Evolutionary conservation across 2,888 invertebrate species (phyloP).

Genomic region (Latrodectus hesperus): DNA sequence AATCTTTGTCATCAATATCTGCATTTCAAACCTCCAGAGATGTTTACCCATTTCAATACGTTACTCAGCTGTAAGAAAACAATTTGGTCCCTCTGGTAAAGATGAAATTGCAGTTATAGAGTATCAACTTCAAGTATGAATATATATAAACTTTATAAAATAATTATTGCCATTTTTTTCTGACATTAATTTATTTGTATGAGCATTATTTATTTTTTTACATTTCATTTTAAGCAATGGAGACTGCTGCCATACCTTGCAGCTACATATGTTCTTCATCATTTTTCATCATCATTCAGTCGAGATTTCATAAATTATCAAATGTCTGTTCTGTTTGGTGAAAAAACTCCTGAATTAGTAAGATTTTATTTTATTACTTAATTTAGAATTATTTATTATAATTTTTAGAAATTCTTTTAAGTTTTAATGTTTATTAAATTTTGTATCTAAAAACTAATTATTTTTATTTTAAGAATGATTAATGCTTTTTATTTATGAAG

Average conservation of each 20-base stretch:
- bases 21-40: slow-evolving; percentile 80
- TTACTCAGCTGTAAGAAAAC: slow-evolving; percentile 89
- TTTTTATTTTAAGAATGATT: background rate
- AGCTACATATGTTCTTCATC: slow-evolving; percentile 75
- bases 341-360: slow-evolving; percentile 81
- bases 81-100: slow-evolving; percentile 86
- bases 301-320: slow-evolving; percentile 75
- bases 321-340: slow-evolving; percentile 71
- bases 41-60: slow-evolving; percentile 88
- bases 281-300: slow-evolving; percentile 74
- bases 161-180: background rate
- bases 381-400: background rate
- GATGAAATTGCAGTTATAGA: slow-evolving; percentile 85
- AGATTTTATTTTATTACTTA: slow-evolving; percentile 13
- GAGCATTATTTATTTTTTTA: background rate
- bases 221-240: slow-evolving; percentile 69
- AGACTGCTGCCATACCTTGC: slow-evolving; percentile 72
- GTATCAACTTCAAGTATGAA: slow-evolving; percentile 89
- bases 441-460: background rate
- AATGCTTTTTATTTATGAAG: slow-evolving; percentile 15
- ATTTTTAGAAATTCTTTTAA: background rate
- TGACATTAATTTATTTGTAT: background rate
- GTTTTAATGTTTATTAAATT: no score
- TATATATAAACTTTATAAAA: background rate
- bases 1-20: slow-evolving; percentile 82